Evolutionary conservation across 2,113 vertebrate species (phyloP).

Genomic region (Rhagologus leucostigma): DNA sequence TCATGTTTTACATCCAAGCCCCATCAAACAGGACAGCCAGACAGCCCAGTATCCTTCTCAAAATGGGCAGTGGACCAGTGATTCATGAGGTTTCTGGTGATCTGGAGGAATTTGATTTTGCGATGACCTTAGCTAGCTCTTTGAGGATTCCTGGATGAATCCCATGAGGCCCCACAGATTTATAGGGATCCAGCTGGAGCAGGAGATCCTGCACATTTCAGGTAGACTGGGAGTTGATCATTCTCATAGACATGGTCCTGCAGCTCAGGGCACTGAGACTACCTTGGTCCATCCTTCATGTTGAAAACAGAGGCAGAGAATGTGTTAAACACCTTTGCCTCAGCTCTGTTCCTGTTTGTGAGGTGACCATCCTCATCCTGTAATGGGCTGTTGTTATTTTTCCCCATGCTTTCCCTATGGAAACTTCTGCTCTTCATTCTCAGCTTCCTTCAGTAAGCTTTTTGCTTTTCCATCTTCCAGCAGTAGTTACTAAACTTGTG

Average conservation of each 20-base stretch:
- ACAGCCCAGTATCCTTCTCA: neutral
- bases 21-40: neutral
- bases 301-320: neutral
- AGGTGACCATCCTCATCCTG: neutral
- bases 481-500: neutral
- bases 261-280: neutral
- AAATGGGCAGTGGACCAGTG: neutral
- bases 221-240: neutral
- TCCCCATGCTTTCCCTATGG: neutral
- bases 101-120: neutral
- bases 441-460: neutral
- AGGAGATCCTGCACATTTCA: neutral
- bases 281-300: accelerated
- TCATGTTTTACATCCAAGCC: neutral
- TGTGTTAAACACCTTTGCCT: neutral
- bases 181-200: neutral
- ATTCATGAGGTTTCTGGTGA: neutral
- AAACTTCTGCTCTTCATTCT: neutral
- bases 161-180: neutral
- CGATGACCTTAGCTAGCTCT: neutral
- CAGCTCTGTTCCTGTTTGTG: neutral
- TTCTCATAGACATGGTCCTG: neutral
- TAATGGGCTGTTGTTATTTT: neutral
- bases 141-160: neutral
- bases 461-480: neutral